Base-by-base conservation (phyloP, 2,797 vertebrate genomes). In the Lepus townsendii region DNA sequence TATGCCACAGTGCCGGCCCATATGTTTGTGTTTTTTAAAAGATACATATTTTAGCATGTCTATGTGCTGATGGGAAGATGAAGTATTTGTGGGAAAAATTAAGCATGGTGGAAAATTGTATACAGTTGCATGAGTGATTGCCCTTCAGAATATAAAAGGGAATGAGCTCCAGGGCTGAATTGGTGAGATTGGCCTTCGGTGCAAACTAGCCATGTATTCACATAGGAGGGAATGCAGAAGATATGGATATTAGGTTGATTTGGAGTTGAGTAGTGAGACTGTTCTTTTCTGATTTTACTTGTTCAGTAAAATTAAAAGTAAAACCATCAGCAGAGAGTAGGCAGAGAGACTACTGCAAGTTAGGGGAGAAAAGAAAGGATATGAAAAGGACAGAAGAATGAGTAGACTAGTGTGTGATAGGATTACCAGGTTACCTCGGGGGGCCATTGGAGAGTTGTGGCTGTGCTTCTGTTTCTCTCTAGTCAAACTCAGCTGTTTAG, bases 201-300 rank as follows among this genome's bases (percentile, higher is more conserved):
- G 11, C 35, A 87, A 60, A 62, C 26, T 68, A 8, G 30, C 57
- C 80, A 30, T 87, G 84, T 62, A 0, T 88, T 80, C 47, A 88
- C 92, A 82, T 26, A 60, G 77, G 54, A 91, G 47, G 24, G 35
- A 83, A 78, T 24, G 30, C 60, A 75, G 62, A 72, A 68, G 14
- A 32, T 68, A 54, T 3, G 47, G 16, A 24, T 86, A 65, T 35
- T 76, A 83, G 52, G 60, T 52, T 82, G 52, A 78, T 60, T 83
- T 77, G 50, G 17, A 82, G 60, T 84, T 95, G 26, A 92, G 9
- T 62, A 71, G 65, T 85, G 50, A 87, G 19, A 42, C 16, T 42
- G 9, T 66, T 89, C 52, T 93, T 76, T 72, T 71, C 62, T 91
- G n/a, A 60, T 73, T 83, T 78, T 68, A 85, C 32, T 90, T 80